Base-by-base conservation (phyloP, 1,140 invertebrate species). In the Formica selysi region DNA sequence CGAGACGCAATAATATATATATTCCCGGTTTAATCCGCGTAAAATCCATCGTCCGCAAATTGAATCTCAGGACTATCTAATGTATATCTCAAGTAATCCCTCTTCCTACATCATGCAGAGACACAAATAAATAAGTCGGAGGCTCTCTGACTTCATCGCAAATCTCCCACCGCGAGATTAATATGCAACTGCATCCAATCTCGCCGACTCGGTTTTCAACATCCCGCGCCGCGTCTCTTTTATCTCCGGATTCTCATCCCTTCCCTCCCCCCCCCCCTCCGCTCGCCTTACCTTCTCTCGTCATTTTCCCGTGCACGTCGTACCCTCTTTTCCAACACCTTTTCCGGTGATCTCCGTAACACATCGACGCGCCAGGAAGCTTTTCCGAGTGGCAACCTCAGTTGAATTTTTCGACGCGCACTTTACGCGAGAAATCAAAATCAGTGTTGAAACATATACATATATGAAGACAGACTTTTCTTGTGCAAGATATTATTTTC, bases 121-220 rank as follows among this genome's bases (percentile, higher is more conserved):
- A 65, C 62, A 78, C 74, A 78, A 85, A 78, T 78, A 64, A 85
- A 85, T 78, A 85, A 67, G 73, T 76, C 32, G 73, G n/a, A n/a
- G 48, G 22, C 13, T 54, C 41, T 57, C 36, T 73, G 74, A 76
- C 74, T 38, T 65, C 59, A 78, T 85, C 36, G 48, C 81, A 13
- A 70, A 26, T 5, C 22, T 85, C 38, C 51, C 29, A 64, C n/a
- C 41, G 19, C 41, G 73, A 78, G n/a, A 73, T 85, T 85, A 85
- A 85, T 85, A 85, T 85, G 62, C 61, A 85, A 38, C 73, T 85
- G 71, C 81, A 67, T 85, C 73, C 81, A 85, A 85, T 85, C 73
- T 85, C 59, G 22, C 44, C 70, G 57, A 51, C 41, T 76, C 54
- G 57, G 68, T 84, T 78, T 78, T 78, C 81, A 65, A 32, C 70